Evolutionary conservation across 2,797 vertebrate species (phyloP).

Genomic region (Gymnothorax reevesii): DNA sequence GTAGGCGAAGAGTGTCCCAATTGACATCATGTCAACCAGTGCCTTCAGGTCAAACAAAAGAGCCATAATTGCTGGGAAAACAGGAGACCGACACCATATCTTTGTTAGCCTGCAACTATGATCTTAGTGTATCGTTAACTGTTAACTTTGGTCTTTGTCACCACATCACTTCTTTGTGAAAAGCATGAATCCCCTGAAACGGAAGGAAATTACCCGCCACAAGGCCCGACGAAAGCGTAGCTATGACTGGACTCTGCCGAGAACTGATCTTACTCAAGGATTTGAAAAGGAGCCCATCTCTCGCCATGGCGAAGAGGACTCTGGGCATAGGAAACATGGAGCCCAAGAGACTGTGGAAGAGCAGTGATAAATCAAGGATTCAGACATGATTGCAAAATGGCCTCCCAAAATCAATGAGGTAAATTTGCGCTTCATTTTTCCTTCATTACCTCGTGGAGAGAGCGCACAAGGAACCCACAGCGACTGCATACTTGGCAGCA

Average conservation of each 20-base stretch:
- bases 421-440: neutral
- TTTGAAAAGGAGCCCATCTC: conserved; percentile 83
- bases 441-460: conserved; percentile 79
- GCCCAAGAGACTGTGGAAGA: conserved; percentile 77
- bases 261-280: conserved; percentile 72
- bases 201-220: conserved; percentile 72
- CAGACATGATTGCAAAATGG: neutral
- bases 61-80: conserved; percentile 79
- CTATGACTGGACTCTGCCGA: conserved; percentile 78
- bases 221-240: conserved; percentile 76
- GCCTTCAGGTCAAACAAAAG: conserved; percentile 83
- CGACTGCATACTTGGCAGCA: conserved; percentile 76
- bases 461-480: conserved; percentile 83
- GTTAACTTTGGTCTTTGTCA: neutral
- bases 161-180: neutral
- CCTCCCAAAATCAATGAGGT: neutral
- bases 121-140: neutral
- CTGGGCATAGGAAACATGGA: conserved; percentile 88
- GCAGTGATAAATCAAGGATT: neutral
- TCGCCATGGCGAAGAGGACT: conserved; percentile 87
- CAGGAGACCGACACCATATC: neutral
- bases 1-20: conserved; percentile 84
- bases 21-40: conserved; percentile 85
- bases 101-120: neutral
- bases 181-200: neutral